These are phyloP conservation scores for Altica lythri DNA, from an alignment of 2,888 invertebrate genomes.

Conservation along the genomic window DNA sequence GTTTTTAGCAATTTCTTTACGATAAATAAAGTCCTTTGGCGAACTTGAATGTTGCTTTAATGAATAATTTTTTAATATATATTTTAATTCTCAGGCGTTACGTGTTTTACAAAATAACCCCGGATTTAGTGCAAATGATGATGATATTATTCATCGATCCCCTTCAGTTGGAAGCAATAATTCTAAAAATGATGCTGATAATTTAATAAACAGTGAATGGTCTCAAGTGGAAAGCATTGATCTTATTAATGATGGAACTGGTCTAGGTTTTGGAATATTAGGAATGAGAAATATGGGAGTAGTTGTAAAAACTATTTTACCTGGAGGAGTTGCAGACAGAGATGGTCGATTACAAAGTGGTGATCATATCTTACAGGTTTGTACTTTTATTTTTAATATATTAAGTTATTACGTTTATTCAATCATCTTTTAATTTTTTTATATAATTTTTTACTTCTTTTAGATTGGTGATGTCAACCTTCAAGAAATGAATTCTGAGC, in stretches of 20 bases:
- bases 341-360: conserved; percentile 97
- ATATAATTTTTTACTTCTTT: conserved; percentile 26
- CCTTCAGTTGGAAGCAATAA: conserved; percentile 72
- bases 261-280: conserved; percentile 98
- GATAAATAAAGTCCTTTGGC: no score
- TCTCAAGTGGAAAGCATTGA: conserved; percentile 98
- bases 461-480: conserved; percentile 66
- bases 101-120: conserved; percentile 75
- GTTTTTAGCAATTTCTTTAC: no score
- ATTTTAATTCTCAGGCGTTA: conserved; percentile 60
- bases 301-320: conserved; percentile 98
- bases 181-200: conserved; percentile 70
- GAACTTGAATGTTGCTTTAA: no score
- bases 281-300: conserved; percentile 97
- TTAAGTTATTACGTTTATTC: background rate
- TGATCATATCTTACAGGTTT: conserved; percentile 96
- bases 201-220: conserved; percentile 86
- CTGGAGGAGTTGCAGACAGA: conserved; percentile 96
- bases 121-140: conserved; percentile 63
- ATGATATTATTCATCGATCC: conserved; percentile 59
- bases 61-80: no score
- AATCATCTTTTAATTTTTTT: conserved; percentile 4
- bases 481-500: conserved; percentile 98
- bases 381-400: conserved; percentile 39
- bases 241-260: conserved; percentile 95